phyloP scores from a whole-genome alignment of 1,140 invertebrate species.

The Ridgeia piscesae region DNA sequence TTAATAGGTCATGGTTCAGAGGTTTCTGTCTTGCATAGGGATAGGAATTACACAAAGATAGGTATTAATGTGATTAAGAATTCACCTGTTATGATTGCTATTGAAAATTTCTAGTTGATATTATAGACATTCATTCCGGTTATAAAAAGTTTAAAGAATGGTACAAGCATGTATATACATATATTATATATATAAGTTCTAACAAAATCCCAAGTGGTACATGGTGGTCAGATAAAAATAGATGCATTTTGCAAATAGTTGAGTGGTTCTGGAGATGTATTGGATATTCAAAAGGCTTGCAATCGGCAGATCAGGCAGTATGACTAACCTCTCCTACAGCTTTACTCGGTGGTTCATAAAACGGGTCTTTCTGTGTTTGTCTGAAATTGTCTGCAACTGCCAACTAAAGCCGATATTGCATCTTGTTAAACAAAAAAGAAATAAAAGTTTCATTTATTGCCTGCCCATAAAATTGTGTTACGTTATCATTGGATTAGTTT shows the following conservation, averaged over 20 bases:
- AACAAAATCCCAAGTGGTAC: neutral
- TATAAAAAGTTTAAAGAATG: neutral
- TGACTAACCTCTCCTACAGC: neutral
- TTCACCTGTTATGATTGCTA: neutral
- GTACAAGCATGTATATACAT: constrained; percentile 6
- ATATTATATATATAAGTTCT: neutral
- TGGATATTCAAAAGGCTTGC: neutral
- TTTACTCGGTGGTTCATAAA: neutral
- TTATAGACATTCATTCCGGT: neutral
- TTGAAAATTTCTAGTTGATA: neutral
- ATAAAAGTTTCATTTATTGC: constrained; percentile 2
- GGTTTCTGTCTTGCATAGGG: neutral
- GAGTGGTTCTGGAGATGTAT: neutral
- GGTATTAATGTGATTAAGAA: neutral
- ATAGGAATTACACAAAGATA: neutral
- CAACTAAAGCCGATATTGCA: neutral
- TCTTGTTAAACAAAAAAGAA: neutral
- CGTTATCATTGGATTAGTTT: neutral
- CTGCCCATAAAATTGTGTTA: neutral
- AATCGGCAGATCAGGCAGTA: neutral
- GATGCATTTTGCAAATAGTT: neutral
- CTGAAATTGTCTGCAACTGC: neutral
- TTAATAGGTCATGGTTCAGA: neutral
- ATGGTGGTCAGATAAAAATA: neutral
- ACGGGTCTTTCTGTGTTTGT: neutral